Evolutionary conservation across 2,888 invertebrate genomes (phyloP), one percentile per base, ranked within the genome.

Genomic region (Patella depressa): DNA sequence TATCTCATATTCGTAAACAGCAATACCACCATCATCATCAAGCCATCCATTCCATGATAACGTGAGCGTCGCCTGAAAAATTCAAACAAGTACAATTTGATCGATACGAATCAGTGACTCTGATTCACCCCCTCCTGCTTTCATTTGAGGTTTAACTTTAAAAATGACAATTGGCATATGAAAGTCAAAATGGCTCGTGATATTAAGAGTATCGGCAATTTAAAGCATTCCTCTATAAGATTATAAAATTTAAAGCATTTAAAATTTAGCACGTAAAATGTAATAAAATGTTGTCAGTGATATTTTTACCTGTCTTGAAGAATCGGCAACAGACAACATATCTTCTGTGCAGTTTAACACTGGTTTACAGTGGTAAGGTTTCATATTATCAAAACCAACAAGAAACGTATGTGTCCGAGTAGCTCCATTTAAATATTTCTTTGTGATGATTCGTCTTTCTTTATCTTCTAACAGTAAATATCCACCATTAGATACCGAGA

Each of bases 11-110:
- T 24, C 29, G n/a, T 73, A 78, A 14, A 54, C 34, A 72, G 15
- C 53, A 19, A 80, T 24, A 15, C 78, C 79, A 15, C 75, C 57
- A 29, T 73, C 77, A 55, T 76, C 77, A 24, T 80, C 80, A 7
- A 45, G 53, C 80, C 80, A 80, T n/a, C 78, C 76, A 11, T 17
- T 17, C 80, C 80, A 80, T 12, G 71, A n/a, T 14, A 78, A 57
- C 15, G 24, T 55, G 7, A 29, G 29, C 29, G 29, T 29, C 29
- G 29, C 2, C 29, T 29, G 29, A 29, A 29, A 29, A 2, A 29
- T 29, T 29, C 29, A 29, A 29, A 29, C 29, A 29, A 29, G 29
- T 29, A 29, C 29, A 29, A 29, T 29, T 29, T 29, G 29, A 29
- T 29, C 29, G 29, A 29, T 29, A 29, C 29, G 29, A 29, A 29